Base-by-base conservation (phyloP, 1,140 invertebrate species). In the Sinella curviseta region DNA sequence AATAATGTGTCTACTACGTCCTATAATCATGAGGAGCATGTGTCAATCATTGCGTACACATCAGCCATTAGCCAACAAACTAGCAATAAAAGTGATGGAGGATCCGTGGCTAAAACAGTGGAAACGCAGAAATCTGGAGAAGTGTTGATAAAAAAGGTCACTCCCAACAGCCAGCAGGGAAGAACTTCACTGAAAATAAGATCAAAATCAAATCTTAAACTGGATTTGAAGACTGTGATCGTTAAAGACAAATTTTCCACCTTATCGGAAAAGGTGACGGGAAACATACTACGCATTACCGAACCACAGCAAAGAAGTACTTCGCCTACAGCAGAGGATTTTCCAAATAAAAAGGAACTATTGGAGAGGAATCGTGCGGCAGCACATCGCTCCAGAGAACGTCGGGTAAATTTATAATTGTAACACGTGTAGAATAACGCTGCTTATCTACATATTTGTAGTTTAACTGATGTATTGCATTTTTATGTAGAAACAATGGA, bases 331-430 rank as follows among this genome's bases (percentile, higher is more conserved):
- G 55, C n/a, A 60, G 24, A 60, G 24, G 55, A 70, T 16, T 70
- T 30, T 14, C 31, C 30, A n/a, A 24, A 74, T 33, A 79, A 78
- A 34, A 54, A 65, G 1, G 83, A 81, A 26, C 54, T 81, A 17
- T n/a, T 81, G 33, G 83, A 81, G 65, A 67, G 83, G 73, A 83
- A 83, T 65, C 65, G 78, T 1, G 83, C 81, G 0, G 81, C 83
- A 16, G 83, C 83, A 3, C 70, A 57, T 30, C 30, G 83, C 30
- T 77, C 74, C 17, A 54, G 83, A 36, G 35, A 83, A 73, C 54
- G 83, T 20, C 4, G 74, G 24, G 70, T 74, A 74, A 33, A 20
- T 26, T 65, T 65, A 26, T 4, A 26, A 16, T 26, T 65, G 24
- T 12, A 48, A 8, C 39, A n/a, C n/a, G n/a, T 48, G 39, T 48